Conservation (phyloP, 2,113 vertebrate genomes). For the Pelecanus crispus region DNA sequence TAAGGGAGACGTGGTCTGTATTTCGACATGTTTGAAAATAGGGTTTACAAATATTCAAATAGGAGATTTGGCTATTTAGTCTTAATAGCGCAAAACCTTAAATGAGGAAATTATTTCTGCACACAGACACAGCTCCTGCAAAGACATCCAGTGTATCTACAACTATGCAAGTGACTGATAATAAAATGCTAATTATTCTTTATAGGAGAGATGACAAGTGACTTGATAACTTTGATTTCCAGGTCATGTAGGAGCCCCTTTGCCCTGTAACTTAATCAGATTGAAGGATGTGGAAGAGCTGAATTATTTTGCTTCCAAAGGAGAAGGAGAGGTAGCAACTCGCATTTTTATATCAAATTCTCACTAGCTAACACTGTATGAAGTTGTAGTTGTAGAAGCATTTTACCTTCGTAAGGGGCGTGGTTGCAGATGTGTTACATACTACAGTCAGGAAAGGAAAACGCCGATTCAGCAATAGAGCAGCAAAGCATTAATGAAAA, state of each 20-base stretch:
- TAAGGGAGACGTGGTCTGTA: background rate
- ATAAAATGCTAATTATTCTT: background rate
- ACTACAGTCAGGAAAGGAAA: background rate
- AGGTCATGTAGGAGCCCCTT: constrained; percentile 95
- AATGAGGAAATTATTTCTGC: background rate
- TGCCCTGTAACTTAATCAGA: constrained; percentile 95
- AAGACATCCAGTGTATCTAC: background rate
- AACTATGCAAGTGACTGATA: background rate
- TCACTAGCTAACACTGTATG: background rate
- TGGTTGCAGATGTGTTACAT: background rate
- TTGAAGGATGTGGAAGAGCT: constrained; percentile 93
- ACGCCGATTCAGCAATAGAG: background rate
- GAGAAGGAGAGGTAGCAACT: constrained; percentile 89
- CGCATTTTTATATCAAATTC: background rate
- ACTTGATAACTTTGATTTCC: constrained; percentile 46
- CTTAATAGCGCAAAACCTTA: background rate
- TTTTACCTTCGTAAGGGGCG: background rate
- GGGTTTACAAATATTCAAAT: background rate
- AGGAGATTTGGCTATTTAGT: background rate
- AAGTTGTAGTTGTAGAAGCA: background rate
- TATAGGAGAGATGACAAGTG: background rate
- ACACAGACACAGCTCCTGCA: background rate
- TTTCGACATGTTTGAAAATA: background rate
- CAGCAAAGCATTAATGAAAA: background rate
- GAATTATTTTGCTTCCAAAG: constrained; percentile 93